phyloP scores from a whole-genome alignment of 2,888 invertebrate genomes.

The Dorcus parallelipipedus region DNA sequence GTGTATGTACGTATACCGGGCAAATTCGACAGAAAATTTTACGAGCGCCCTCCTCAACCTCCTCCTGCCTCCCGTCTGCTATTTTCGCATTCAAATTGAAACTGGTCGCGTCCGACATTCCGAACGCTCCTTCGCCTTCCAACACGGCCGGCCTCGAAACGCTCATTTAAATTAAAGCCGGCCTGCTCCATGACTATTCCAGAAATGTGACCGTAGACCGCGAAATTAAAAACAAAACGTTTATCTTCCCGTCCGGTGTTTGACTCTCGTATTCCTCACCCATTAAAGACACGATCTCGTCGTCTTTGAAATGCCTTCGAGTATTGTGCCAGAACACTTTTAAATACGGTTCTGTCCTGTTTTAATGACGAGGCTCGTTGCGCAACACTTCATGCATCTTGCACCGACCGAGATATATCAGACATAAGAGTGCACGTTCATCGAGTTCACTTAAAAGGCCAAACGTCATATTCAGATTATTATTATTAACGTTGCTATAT shows the following conservation, averaged over 20 bases:
- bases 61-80: neutral
- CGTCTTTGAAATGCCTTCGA: too few relatives aligned
- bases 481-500: too few relatives aligned
- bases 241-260: neutral
- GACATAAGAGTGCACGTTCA: too few relatives aligned
- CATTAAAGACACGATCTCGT: too few relatives aligned
- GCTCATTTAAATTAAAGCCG: slow-evolving; percentile 14
- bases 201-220: slow-evolving; percentile 11
- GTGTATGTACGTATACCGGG: neutral
- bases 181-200: slow-evolving; percentile 8
- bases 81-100: neutral
- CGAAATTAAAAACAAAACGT: slow-evolving; percentile 12
- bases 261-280: neutral
- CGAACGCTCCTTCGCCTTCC: slow-evolving; percentile 18
- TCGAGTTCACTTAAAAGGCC: too few relatives aligned
- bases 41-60: slow-evolving; percentile 9
- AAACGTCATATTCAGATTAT: too few relatives aligned
- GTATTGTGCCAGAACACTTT: too few relatives aligned
- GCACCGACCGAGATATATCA: too few relatives aligned
- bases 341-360: too few relatives aligned
- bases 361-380: too few relatives aligned
- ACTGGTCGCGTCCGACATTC: slow-evolving; percentile 22
- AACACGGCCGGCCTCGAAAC: slow-evolving; percentile 11
- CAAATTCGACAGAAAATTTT: slow-evolving; percentile 30
- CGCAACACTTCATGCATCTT: too few relatives aligned